Evolutionary conservation across 2,113 vertebrate species (phyloP), one percentile per base, ranked within the genome.

Genomic region (Myiozetetes cayanensis): DNA sequence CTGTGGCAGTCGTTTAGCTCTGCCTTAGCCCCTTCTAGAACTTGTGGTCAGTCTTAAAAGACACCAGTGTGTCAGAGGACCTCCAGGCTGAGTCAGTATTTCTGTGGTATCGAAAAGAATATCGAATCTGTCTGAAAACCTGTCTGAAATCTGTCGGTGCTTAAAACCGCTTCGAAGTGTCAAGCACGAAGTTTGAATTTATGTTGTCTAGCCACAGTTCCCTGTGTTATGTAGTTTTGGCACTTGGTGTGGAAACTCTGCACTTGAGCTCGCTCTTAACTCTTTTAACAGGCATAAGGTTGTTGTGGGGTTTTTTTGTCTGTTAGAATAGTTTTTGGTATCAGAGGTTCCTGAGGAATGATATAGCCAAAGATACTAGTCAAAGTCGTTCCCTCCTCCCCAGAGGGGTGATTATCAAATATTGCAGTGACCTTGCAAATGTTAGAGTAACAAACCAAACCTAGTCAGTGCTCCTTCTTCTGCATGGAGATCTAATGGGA

Each of bases 211-310:
- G 94, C 91, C 89, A 90, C 78, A 59, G 50, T 68, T 96, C 92
- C 78, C 78, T 77, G 87, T 3, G 9, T 95, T 94, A 85, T 74
- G 55, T 62, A 96, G 82, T 91, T 88, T 79, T 96, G 96, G 94
- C 94, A 90, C 80, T 80, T 80, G 61, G 17, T 88, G 2, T 90
- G 94, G 95, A 96, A 96, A 96, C 44, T 96, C 59, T 88, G 75
- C 56, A 67, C 70, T 94, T 56, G 55, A 89, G 84, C 52, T 65
- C 67, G 77, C 47, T 84, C 73, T 67, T 93, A 92, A 96, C 1
- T 20, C 75, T 81, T 93, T 95, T 95, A 94, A 58, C 93, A 96
- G 91, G 63, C 82, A 3, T 33, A n/a, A 41, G 41, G 8, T 2
- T 43, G 43, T 43, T 43, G 43, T 43, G 12, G 13, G 43, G 10